These are phyloP conservation scores for Pterophyllum scalare DNA, from an alignment of 2,113 vertebrate species.

Conservation along the genomic window DNA sequence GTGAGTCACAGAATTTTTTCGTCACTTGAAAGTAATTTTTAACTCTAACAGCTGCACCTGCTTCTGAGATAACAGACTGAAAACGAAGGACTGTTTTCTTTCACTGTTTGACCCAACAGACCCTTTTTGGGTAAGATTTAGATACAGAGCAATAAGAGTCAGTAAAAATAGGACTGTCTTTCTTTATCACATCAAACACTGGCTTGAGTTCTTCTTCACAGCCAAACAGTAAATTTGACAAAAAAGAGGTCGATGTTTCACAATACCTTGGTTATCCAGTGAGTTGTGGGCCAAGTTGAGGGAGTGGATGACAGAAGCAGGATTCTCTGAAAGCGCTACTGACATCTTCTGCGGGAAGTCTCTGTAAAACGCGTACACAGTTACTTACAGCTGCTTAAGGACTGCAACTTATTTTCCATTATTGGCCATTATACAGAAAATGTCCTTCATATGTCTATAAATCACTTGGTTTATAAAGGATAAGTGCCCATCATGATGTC, in stretches of 20 bases:
- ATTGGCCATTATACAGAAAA: neutral
- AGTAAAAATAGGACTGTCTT: neutral
- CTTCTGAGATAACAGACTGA: neutral
- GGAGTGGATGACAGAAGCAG: slow-evolving; percentile 88
- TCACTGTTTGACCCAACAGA: neutral
- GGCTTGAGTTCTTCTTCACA: neutral
- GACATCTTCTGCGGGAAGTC: slow-evolving; percentile 93
- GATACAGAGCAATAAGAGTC: neutral
- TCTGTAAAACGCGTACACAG: slow-evolving; percentile 64
- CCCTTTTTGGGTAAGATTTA: neutral
- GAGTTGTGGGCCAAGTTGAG: slow-evolving; percentile 92
- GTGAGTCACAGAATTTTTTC: neutral
- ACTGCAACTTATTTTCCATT: neutral
- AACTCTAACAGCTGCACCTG: neutral
- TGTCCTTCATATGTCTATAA: neutral
- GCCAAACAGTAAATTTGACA: neutral
- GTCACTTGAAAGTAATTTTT: neutral
- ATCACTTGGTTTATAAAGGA: neutral
- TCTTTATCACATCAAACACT: neutral
- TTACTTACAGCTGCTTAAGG: neutral
- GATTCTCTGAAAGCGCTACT: slow-evolving; percentile 88
- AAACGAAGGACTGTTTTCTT: neutral
- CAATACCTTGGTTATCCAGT: slow-evolving; percentile 90
- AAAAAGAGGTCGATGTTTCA: neutral
- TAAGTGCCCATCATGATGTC: neutral